A percentile compares a stretch with the other conserved stretches of the same genome.
Conservation (phyloP, 2,113 vertebrate species). For the Indicator indicator region DNA sequence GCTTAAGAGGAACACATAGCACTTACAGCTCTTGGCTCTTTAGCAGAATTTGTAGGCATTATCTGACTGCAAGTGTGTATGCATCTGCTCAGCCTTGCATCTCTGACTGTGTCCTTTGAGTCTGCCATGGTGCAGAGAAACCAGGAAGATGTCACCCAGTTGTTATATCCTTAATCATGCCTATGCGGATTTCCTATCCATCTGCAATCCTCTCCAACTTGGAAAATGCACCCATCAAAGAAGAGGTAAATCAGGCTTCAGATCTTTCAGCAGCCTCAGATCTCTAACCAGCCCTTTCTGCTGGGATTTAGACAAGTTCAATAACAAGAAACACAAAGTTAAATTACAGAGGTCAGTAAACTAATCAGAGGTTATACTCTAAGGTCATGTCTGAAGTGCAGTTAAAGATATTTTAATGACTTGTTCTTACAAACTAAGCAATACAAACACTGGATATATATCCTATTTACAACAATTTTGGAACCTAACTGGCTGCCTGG, state of each 20-base stretch:
- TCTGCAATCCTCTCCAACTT: background rate
- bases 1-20: background rate
- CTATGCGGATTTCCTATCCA: too few species aligned
- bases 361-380: background rate
- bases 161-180: background rate
- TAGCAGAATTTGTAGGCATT: background rate
- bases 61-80: background rate
- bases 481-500: background rate
- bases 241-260: background rate
- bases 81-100: background rate
- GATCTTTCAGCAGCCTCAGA: background rate
- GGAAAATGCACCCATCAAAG: background rate
- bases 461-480: background rate
- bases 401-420: background rate
- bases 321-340: background rate
- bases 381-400: background rate
- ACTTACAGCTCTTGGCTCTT: background rate
- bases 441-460: background rate
- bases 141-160: background rate
- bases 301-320: background rate
- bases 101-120: background rate
- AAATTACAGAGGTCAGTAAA: conserved; percentile 2
- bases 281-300: background rate
- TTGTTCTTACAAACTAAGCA: background rate
- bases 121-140: background rate